phyloP scores from a whole-genome alignment of 2,888 invertebrate species.

The Latrodectus hesperus region DNA sequence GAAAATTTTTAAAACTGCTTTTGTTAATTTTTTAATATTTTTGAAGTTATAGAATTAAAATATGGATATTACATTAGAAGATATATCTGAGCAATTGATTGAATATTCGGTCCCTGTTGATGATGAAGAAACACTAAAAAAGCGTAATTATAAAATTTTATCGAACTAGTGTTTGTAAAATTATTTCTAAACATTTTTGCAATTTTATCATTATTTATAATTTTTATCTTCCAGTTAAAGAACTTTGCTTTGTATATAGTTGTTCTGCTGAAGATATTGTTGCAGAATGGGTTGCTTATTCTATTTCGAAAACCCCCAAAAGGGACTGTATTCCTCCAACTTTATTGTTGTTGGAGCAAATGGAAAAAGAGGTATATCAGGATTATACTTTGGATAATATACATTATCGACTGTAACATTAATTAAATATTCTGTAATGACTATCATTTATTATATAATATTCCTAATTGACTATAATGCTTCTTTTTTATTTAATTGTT shows the following conservation, averaged over 20 bases:
- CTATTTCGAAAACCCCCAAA: conserved; percentile 79
- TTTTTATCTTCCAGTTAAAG: conserved; percentile 77
- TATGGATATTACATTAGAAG: conserved; percentile 27
- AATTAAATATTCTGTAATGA: not conserved
- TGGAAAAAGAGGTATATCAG: conserved; percentile 84
- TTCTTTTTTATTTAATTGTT: conserved; percentile 72
- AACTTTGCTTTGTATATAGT: conserved; percentile 81
- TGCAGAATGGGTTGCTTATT: conserved; percentile 87
- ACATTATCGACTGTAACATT: not conserved
- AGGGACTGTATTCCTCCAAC: conserved; percentile 80
- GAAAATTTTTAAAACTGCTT: too few relatives aligned
- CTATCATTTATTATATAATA: not conserved
- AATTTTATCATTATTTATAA: not conserved
- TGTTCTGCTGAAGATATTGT: conserved; percentile 82
- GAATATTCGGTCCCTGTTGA: conserved; percentile 36
- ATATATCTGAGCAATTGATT: conserved; percentile 27
- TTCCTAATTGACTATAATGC: not conserved
- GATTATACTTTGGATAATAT: not conserved
- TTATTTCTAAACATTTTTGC: not conserved
- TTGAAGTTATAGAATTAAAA: not conserved
- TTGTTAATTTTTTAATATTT: too few relatives aligned
- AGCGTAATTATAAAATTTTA: conserved; percentile 25
- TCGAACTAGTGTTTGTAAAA: not conserved
- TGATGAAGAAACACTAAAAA: conserved; percentile 30
- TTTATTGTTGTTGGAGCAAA: conserved; percentile 78